Conservation (phyloP, 1,140 invertebrate species). For the Philotrypesis tridentata region DNA sequence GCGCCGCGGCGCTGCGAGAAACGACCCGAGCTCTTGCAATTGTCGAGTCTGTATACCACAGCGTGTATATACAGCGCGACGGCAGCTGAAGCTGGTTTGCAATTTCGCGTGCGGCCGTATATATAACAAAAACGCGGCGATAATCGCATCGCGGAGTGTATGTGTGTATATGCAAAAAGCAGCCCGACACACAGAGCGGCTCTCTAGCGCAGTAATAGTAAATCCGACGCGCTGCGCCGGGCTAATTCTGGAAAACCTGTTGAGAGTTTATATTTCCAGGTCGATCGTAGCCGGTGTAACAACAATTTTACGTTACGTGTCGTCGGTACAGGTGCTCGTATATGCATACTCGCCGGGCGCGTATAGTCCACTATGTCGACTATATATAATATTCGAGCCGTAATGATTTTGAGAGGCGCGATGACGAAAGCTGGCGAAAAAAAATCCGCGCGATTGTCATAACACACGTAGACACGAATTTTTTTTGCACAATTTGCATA, state of each 20-base stretch:
- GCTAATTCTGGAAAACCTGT: conserved; percentile 10
- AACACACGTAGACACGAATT: too few species aligned
- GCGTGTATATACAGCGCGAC: too few species aligned
- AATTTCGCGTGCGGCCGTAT: not conserved
- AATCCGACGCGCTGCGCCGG: not conserved
- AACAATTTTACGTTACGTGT: not conserved
- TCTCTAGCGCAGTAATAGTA: too few species aligned
- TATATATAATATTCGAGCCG: too few species aligned
- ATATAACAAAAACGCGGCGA: conserved; percentile 10
- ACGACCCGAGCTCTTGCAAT: not conserved
- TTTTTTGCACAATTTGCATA: too few species aligned
- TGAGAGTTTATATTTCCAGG: conserved; percentile 1
- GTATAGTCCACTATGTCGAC: not conserved
- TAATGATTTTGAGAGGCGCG: not conserved
- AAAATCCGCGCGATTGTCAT: not conserved
- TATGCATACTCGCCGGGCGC: too few species aligned
- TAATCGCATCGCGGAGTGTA: not conserved
- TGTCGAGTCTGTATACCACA: too few species aligned
- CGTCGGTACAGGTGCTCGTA: too few species aligned
- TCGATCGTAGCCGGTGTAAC: not conserved
- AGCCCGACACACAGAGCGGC: not conserved
- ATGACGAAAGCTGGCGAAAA: not conserved
- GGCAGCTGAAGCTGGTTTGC: too few species aligned
- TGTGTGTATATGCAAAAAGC: not conserved
- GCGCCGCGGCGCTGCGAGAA: not conserved